phyloP scores from a whole-genome alignment of 2,888 invertebrate genomes.

The Omphaloscelis lunosa region DNA sequence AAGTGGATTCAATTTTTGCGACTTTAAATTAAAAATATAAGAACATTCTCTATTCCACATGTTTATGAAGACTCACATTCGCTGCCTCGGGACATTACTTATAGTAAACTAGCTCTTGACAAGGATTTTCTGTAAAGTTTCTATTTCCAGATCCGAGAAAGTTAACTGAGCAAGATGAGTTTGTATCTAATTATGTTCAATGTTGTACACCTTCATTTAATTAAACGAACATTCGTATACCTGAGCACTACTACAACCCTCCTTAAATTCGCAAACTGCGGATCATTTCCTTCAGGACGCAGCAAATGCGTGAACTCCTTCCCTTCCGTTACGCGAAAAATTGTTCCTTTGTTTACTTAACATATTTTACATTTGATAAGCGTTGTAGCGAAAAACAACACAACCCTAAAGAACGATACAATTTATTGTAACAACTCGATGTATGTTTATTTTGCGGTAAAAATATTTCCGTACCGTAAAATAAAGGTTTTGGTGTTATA shows the following conservation, averaged over 20 bases:
- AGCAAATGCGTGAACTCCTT: slow-evolving; percentile 35
- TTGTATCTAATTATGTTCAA: not conserved
- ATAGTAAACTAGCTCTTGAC: not conserved
- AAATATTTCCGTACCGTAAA: slow-evolving; percentile 52
- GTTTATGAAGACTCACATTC: too few species aligned
- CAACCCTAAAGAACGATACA: slow-evolving; percentile 37
- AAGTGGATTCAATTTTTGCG: not conserved
- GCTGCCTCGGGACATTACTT: not conserved
- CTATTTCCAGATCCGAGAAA: not conserved
- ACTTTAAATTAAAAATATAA: too few species aligned
- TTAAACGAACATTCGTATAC: slow-evolving; percentile 18
- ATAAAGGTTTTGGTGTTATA: slow-evolving; percentile 43
- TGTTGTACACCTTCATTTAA: slow-evolving; percentile 8
- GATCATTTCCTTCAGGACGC: slow-evolving; percentile 34
- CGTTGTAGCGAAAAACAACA: slow-evolving; percentile 52
- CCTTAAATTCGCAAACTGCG: slow-evolving; percentile 14
- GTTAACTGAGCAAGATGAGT: not conserved
- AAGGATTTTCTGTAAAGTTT: not conserved
- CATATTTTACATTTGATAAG: slow-evolving; percentile 60
- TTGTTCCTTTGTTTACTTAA: slow-evolving; percentile 52
- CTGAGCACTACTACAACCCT: not conserved
- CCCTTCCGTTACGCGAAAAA: slow-evolving; percentile 28
- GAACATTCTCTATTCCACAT: not conserved
- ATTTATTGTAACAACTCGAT: slow-evolving; percentile 42
- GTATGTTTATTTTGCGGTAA: slow-evolving; percentile 52